Base-by-base conservation (phyloP, 1,140 invertebrate species). In the Drosophila mojavensis region DNA sequence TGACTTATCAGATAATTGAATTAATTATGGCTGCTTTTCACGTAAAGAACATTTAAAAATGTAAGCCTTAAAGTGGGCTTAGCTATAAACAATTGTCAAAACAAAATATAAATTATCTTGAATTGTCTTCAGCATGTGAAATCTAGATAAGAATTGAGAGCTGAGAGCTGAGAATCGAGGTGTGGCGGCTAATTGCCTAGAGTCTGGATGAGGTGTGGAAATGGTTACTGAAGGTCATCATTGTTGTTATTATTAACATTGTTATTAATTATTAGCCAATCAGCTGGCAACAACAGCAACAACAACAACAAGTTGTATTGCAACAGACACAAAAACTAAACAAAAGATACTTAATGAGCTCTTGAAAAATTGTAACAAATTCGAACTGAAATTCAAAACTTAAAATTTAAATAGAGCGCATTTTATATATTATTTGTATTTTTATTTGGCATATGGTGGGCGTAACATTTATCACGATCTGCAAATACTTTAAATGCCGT, bases 381-480 rank as follows among this genome's bases (percentile, higher is more conserved):
- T 45, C 43, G 9, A 74, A 24, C 20, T 3, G 20, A 24, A 24
- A 24, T 24, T 24, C 20, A 24, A 24, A 20, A 20, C 1, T 20
- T 2, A 20, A 20, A 2, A 68, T 39, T 65, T 15, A 59, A 66
- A 71, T 43, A 51, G 20, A 65, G 62, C 55, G 47, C 55, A 67
- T 66, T 66, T 54, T 58, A 26, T 20, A 61, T 68, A 68, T 78
- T 76, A 79, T 79, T 86, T 69, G 69, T 68, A 72, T 69, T 58
- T 77, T 88, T 55, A 71, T 58, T 2, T 70, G n/a, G 43, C 30
- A 72, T 77, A 48, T 64, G 9, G 83, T 88, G 83, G 83, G 83
- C 83, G 83, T 86, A 83, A 71, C 83, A 64, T 78, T 71, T 67
- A 88, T 84, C 84, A 89, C 84, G 85, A 88, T 72, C 80, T 60